phyloP scores from a whole-genome alignment of 2,888 invertebrate genomes.

The Entomobrya proxima region DNA sequence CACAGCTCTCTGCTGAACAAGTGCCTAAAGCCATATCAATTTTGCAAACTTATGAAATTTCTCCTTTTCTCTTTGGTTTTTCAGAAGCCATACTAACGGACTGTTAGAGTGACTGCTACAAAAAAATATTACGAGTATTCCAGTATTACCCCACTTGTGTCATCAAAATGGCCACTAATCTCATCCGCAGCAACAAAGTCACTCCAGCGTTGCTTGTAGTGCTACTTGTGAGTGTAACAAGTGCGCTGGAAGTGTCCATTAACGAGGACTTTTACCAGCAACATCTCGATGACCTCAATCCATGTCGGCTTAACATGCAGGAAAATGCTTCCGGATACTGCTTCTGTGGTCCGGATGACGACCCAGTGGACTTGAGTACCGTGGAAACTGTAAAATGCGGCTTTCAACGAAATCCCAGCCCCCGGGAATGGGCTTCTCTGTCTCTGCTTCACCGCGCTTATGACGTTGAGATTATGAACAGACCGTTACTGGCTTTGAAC shows the following conservation, averaged over 20 bases:
- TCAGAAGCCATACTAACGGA: too few species aligned
- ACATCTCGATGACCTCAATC: background rate
- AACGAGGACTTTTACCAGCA: slow-evolving; percentile 20
- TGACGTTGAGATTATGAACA: slow-evolving; percentile 53
- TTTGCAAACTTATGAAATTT: too few species aligned
- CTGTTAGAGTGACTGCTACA: too few species aligned
- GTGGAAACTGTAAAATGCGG: slow-evolving; percentile 87
- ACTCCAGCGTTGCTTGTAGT: background rate
- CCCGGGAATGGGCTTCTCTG: slow-evolving; percentile 54
- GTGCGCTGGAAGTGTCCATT: background rate
- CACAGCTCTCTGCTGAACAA: too few species aligned
- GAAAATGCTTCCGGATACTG: slow-evolving; percentile 77
- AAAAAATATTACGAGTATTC: too few species aligned
- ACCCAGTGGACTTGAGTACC: too few species aligned
- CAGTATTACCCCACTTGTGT: too few species aligned
- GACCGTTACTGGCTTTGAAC: slow-evolving; percentile 54
- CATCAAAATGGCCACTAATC: too few species aligned
- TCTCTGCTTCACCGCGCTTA: slow-evolving; percentile 2
- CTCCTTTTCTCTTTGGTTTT: too few species aligned
- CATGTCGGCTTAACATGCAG: slow-evolving; percentile 12
- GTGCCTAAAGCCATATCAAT: too few species aligned
- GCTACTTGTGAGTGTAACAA: background rate
- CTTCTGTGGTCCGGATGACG: slow-evolving; percentile 82
- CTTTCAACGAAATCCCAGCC: slow-evolving; percentile 84
- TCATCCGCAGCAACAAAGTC: too few species aligned